These are phyloP conservation scores for Tolmerus cingulatus DNA, from an alignment of 2,888 invertebrate genomes.

Conservation along the genomic window DNA sequence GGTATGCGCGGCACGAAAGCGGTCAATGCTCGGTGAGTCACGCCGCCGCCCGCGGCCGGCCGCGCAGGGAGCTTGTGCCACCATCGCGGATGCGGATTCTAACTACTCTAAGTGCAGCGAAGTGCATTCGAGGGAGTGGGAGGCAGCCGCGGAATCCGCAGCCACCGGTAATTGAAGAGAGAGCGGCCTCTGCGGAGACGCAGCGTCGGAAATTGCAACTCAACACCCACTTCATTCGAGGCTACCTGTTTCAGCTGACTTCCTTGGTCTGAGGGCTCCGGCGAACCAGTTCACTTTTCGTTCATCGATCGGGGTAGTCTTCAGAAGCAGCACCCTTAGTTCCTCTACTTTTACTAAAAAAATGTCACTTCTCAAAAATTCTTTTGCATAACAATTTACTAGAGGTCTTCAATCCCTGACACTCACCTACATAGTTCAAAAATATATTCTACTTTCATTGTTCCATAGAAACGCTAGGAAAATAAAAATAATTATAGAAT, in stretches of 20 bases:
- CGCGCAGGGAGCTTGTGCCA: background rate
- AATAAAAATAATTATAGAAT: no score
- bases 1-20: slow-evolving; percentile 29
- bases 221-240: background rate
- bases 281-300: background rate
- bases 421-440: no score
- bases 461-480: no score
- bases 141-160: background rate
- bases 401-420: background rate
- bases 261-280: background rate
- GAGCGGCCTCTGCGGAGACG: background rate
- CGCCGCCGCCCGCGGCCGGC: background rate
- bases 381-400: background rate
- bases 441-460: no score
- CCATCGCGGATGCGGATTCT: background rate
- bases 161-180: background rate
- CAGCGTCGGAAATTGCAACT: background rate
- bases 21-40: slow-evolving; percentile 28
- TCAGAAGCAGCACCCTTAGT: background rate
- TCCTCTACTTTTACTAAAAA: background rate
- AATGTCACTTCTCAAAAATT: background rate
- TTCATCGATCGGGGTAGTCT: background rate
- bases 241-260: background rate
- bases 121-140: background rate
- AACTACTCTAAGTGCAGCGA: no score